Percentiles rank a stretch among this genome's conserved stretches.
Evolutionary conservation across 2,888 invertebrate genomes (phyloP).

Genomic region (Zelleria hepariella): DNA sequence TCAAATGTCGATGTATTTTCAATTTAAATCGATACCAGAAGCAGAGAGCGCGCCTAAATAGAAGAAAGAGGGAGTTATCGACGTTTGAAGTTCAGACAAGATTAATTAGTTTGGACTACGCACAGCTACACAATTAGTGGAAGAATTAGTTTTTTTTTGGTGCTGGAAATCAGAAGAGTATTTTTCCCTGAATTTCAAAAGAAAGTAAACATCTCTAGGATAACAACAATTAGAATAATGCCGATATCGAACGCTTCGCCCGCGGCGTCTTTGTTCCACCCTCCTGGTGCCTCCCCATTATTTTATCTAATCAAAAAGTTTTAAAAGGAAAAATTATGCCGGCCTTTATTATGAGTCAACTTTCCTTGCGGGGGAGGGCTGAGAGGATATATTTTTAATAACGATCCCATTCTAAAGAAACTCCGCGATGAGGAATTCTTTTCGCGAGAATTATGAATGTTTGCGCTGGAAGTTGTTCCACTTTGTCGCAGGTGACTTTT

Average conservation of each 20-base stretch:
- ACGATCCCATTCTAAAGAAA: conserved; percentile 55
- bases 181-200: conserved; percentile 46
- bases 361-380: conserved; percentile 65
- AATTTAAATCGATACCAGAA: conserved; percentile 55
- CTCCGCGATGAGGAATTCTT: conserved; percentile 36
- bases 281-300: conserved; percentile 64
- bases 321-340: conserved; percentile 73
- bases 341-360: conserved; percentile 72
- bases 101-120: conserved; percentile 22
- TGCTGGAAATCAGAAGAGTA: conserved; percentile 18
- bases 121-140: background rate
- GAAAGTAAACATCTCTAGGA: conserved; percentile 54
- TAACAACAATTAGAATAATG: conserved; percentile 68
- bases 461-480: background rate
- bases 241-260: conserved; percentile 62
- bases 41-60: conserved; percentile 9
- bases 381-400: conserved; percentile 68
- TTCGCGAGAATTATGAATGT: conserved; percentile 19
- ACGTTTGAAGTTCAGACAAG: conserved; percentile 41
- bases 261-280: conserved; percentile 34
- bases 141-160: background rate
- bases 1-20: conserved; percentile 54
- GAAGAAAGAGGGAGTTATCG: conserved; percentile 29
- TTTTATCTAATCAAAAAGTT: conserved; percentile 75
- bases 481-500: background rate